Evolutionary conservation across 1,140 invertebrate species (phyloP), one percentile per base, ranked within the genome.

Genomic region (Drosophila pruinosa): DNA sequence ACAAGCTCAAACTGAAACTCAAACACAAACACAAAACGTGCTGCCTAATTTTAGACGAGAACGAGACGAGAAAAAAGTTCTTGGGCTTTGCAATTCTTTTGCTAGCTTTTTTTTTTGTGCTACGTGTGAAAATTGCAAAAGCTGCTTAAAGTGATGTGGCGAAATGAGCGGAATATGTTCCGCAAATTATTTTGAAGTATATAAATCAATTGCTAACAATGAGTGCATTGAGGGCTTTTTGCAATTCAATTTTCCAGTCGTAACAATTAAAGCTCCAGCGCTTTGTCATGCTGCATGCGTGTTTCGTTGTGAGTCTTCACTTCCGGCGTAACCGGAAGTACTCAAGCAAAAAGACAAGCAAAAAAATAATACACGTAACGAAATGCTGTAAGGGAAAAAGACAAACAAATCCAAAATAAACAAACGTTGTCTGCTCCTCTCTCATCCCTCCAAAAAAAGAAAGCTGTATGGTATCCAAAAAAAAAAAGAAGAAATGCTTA

Each of bases 291-390:
- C 72, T 56, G 47, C 34, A 72, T 57, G 69, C 62, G 63, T 76
- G 64, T 67, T 58, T 52, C 6, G 31, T 24, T 41, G 28, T 61
- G 28, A 48, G 41, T 71, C 72, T 75, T 72, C 61, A 75, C 75
- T 82, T 88, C 82, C 82, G 78, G 75, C 71, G 22, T 50, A 78
- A 71, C 68, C 82, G 82, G 82, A 88, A 89, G 83, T 88, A 89
- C 78, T 82, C 83, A 82, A 88, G 75, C 67, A 81, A 75, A 85
- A 65, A 50, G 24, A 65, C 28, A 15, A 36, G 19, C 19, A 28
- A 54, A 59, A 59, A 50, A 10, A 73, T 41, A 74, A 53, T 19
- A 65, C 68, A 63, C 17, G 26, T 58, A 47, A 54, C 22, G 38
- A 57, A 73, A 59, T 57, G 57, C 75, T 63, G 39, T 58, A 64